These are phyloP conservation scores for Melangyna quadrimaculata DNA, from an alignment of 2,888 invertebrate species.

Conservation along the genomic window DNA sequence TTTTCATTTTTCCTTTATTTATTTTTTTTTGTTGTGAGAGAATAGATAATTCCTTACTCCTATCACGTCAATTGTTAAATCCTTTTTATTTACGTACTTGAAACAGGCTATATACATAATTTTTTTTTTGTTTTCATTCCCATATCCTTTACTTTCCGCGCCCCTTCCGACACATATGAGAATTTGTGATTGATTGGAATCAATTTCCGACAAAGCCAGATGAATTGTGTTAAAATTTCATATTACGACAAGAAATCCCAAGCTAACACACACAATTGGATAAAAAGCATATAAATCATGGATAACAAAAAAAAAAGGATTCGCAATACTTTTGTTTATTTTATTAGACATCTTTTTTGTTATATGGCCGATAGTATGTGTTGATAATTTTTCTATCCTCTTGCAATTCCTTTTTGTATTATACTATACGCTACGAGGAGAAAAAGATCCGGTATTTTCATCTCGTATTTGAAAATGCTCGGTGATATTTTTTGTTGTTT, in stretches of 20 bases:
- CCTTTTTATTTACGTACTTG: constrained; percentile 43
- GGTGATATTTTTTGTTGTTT: neutral
- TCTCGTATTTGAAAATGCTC: constrained; percentile 22
- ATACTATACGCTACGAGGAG: too few species aligned
- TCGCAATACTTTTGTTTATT: constrained; percentile 51
- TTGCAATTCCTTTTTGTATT: neutral
- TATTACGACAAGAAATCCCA: constrained; percentile 43
- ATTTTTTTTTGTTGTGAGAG: neutral
- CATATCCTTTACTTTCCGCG: neutral
- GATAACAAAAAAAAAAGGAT: constrained; percentile 22
- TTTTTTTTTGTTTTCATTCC: constrained; percentile 2
- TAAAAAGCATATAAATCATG: neutral
- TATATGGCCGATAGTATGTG: constrained; percentile 33
- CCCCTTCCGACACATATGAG: too few species aligned
- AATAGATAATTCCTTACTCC: constrained; percentile 19
- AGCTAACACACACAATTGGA: constrained; percentile 1
- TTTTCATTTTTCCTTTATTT: neutral
- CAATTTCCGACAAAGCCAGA: constrained; percentile 78
- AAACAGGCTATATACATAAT: neutral
- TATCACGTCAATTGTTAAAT: constrained; percentile 43
- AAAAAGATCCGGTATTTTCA: neutral
- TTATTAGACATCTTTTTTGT: constrained; percentile 51
- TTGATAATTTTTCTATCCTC: constrained; percentile 46
- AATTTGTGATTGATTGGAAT: constrained; percentile 79
- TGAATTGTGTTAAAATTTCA: constrained; percentile 69